Base-by-base conservation (phyloP, 2,797 vertebrate species). In the Phaenicophaeus curvirostris region DNA sequence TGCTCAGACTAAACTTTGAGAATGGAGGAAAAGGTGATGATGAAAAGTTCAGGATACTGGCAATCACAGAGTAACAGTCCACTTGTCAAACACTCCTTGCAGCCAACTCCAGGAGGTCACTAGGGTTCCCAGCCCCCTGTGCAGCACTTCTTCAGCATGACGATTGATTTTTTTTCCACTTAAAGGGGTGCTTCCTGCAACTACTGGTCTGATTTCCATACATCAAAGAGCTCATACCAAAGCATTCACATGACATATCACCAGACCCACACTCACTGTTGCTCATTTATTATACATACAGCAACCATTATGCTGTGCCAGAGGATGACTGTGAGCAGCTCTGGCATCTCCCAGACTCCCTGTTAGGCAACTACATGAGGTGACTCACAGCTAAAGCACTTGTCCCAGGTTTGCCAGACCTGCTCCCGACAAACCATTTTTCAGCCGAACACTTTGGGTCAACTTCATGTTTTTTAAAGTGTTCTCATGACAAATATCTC, bases 191-290 rank as follows among this genome's bases (percentile, higher is more conserved):
- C 28, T 20, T 85, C 41, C 61, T 74, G 31, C 41, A 83, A 31
- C 14, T 2, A 2, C 17, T 44, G 25, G 7, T 72, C 59, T 66
- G 51, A 86, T 79, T 94, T 75, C 79, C 0, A 0, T 41, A 53
- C 62, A 88, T 95, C 55, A 78, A 81, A 90, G 79, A 69, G 77
- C 28, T 94, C 71, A 33, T 13, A 15, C 27, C 0, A 0, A 68
- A 66, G 51, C 9, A 5, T 42, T 84, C 59, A 24, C 39, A 6
- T 53, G 63, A 59, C 25, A n/a, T 4, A 28, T 63, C 66, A 42
- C 33, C 73, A 91, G 79, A 54, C 24, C 11, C 7, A 4, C 35
- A 58, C 30, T 44, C 0, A 0, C 28, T 1, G 0, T 54, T 75
- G 44, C 50, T 62, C 25, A 2, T 25, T 19, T 39, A 9, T 19